These are phyloP conservation scores for Benthosema pterotum DNA, from an alignment of 2,797 vertebrate species.

Conservation along the genomic window DNA sequence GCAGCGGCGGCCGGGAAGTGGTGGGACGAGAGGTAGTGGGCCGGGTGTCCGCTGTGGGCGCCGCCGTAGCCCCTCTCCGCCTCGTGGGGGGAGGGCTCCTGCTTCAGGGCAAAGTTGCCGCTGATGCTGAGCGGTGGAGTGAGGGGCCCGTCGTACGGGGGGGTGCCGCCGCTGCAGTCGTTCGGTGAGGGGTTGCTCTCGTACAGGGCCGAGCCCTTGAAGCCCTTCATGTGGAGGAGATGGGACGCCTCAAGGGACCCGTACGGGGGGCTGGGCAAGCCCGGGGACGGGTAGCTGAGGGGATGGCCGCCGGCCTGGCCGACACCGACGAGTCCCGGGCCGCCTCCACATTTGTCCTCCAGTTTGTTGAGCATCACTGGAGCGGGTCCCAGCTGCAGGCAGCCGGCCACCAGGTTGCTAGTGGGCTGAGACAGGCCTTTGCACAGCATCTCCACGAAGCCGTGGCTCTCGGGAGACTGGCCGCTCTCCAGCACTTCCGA, in stretches of 20 bases:
- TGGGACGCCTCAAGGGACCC: slow-evolving; percentile 90
- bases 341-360: slow-evolving; percentile 86
- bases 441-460: slow-evolving; percentile 95
- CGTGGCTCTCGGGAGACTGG: slow-evolving; percentile 88
- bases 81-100: slow-evolving; percentile 88
- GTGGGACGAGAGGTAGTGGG: slow-evolving; percentile 84
- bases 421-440: slow-evolving; percentile 97
- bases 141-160: slow-evolving; percentile 92
- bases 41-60: slow-evolving; percentile 65
- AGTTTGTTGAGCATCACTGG: slow-evolving; percentile 84
- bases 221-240: slow-evolving; percentile 91
- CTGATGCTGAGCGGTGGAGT: slow-evolving; percentile 95
- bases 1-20: slow-evolving; percentile 70
- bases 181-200: slow-evolving; percentile 87
- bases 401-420: slow-evolving; percentile 95
- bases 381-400: slow-evolving; percentile 87
- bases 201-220: slow-evolving; percentile 83
- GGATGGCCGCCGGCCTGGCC: slow-evolving; percentile 73
- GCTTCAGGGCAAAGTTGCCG: slow-evolving; percentile 93
- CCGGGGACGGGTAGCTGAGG: slow-evolving; percentile 90
- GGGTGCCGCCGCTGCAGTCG: slow-evolving; percentile 82
- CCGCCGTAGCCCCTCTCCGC: slow-evolving; percentile 85
- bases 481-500: slow-evolving; percentile 93
- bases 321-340: slow-evolving; percentile 50
- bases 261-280: slow-evolving; percentile 95